Evolutionary conservation across 2,888 invertebrate genomes (phyloP), one percentile per base, ranked within the genome.

Genomic region (Meloe dianella): DNA sequence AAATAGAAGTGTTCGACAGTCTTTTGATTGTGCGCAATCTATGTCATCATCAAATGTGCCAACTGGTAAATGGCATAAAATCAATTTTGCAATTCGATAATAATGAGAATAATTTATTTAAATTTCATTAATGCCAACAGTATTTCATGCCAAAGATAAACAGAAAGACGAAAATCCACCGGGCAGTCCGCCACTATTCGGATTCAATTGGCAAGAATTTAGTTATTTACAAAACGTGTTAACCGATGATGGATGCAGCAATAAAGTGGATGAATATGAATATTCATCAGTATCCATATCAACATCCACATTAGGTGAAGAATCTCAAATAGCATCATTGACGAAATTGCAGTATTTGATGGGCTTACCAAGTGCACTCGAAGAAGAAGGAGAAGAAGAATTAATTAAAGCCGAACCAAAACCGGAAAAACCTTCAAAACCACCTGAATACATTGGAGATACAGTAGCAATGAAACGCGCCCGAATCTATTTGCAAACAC

Each of bases 401-500:
- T 61, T 60, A 24, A 59, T 27, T 10, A 64, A 66, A 62, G 38
- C n/a, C 17, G 65, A 9, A n/a, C 10, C 57, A n/a, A 64, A 58
- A 29, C 59, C 41, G 54, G 57, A 67, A 41, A 59, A 67, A 57
- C 14, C 38, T 17, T 67, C 61, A 24, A 38, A 57, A 14, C 66
- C 57, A 41, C 63, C 60, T 38, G 73, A 73, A 38, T 68, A 67
- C 5, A 20, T 0, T 2, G 2, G 63, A 14, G 27, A 32, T 20
- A 60, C 38, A 32, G 71, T 57, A 51, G 76, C 80, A 1, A 81
- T 83, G 75, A 75, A 77, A 24, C 74, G 78, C 57, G 85, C 84
- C 0, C 80, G 82, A 41, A 74, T 72, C 27, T 86, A 85, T 75
- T 74, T 86, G 57, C 74, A 80, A 27, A 71, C 78, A 1, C 84